Conservation (phyloP, 64 coral and sea anemone species). For the Montipora capricornis region DNA sequence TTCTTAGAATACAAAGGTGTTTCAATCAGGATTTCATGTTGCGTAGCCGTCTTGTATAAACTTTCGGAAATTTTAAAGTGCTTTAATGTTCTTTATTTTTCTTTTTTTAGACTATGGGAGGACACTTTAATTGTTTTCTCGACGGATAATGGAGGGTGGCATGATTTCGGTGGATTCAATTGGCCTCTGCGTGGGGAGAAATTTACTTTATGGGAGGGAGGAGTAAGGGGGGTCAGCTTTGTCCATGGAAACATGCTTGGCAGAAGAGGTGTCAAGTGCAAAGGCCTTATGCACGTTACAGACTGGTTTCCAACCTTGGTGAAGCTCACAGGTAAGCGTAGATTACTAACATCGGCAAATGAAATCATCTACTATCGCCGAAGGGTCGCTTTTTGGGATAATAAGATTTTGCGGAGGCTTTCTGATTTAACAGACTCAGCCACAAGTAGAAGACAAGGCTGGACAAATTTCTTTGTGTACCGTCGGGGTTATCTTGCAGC, state of each 20-base stretch:
- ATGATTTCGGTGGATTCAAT: conserved; percentile 32
- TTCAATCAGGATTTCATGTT: too few species aligned
- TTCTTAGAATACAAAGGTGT: too few species aligned
- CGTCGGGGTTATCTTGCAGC: too few species aligned
- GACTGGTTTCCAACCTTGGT: conserved; percentile 65
- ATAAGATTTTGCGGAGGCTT: too few species aligned
- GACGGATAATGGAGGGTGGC: conserved; percentile 48
- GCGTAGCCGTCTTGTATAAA: too few species aligned
- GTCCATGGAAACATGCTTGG: conserved; percentile 55
- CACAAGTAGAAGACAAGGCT: too few species aligned
- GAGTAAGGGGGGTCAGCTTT: conserved; percentile 48
- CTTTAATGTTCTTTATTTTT: background rate
- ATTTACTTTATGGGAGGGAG: conserved; percentile 54
- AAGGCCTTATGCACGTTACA: conserved; percentile 52
- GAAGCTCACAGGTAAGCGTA: conserved; percentile 25
- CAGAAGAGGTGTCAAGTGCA: conserved; percentile 21
- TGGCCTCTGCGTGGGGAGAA: conserved; percentile 63
- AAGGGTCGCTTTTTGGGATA: too few species aligned
- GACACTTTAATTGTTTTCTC: conserved; percentile 29
- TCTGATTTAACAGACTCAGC: too few species aligned
- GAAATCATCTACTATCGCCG: too few species aligned
- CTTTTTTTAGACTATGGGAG: conserved; percentile 36
- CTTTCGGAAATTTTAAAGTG: too few species aligned
- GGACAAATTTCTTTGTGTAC: too few species aligned
- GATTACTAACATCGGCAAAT: background rate